A percentile compares a stretch with the other conserved stretches of the same genome.
These are phyloP conservation scores for Gila orcuttii DNA, from an alignment of 2,113 vertebrate genomes.

Conservation along the genomic window DNA sequence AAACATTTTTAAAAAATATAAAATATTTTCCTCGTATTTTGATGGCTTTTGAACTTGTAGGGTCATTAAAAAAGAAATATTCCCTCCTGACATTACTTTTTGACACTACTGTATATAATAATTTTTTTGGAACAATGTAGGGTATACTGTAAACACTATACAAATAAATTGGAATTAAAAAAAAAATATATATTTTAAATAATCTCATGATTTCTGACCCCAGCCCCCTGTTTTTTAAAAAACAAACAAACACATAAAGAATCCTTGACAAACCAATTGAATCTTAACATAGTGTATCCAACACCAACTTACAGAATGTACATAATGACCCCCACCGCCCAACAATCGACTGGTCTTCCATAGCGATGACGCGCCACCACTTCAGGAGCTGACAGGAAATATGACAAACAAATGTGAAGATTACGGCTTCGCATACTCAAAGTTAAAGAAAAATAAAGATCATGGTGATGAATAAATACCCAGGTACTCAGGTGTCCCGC, in stretches of 20 bases:
- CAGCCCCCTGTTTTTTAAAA: neutral
- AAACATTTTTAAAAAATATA: too few species aligned
- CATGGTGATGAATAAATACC: slow-evolving; percentile 63
- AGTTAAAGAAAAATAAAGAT: neutral
- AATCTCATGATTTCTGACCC: neutral
- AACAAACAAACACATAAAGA: neutral
- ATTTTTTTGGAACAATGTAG: neutral
- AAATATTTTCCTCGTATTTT: too few species aligned
- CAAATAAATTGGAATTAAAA: too few species aligned
- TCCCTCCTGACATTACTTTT: too few species aligned
- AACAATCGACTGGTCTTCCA: slow-evolving; percentile 85
- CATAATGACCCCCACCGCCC: slow-evolving; percentile 86
- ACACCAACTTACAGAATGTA: slow-evolving; percentile 81
- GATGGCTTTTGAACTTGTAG: too few species aligned
- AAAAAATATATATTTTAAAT: neutral
- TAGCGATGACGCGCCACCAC: slow-evolving; percentile 85
- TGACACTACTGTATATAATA: too few species aligned
- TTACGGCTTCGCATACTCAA: neutral
- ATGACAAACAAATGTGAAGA: neutral
- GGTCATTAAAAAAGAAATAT: too few species aligned
- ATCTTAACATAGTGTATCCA: neutral
- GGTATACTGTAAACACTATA: neutral
- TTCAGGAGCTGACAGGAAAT: slow-evolving; percentile 76
- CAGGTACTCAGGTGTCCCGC: slow-evolving; percentile 85
- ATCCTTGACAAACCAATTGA: neutral